Evolutionary conservation across 2,113 vertebrate species (phyloP).

Genomic region (Melanotaenia duboulayi): DNA sequence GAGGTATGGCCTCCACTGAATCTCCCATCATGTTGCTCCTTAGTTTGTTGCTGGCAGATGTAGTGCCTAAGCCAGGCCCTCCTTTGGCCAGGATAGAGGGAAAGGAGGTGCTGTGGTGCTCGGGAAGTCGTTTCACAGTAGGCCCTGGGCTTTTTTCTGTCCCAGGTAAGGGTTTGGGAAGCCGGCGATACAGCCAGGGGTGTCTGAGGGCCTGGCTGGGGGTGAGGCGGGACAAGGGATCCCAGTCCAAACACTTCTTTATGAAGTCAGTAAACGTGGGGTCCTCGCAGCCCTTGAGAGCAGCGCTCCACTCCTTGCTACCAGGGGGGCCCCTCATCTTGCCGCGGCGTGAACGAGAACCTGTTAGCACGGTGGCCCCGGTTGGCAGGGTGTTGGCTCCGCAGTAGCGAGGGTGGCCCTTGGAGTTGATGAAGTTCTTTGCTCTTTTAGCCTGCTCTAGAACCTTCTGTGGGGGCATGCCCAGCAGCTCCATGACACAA

Average conservation of each 20-base stretch:
- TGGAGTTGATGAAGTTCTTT: conserved; percentile 98
- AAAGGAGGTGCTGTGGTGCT: conserved; percentile 89
- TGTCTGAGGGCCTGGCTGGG: conserved; percentile 93
- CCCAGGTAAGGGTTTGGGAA: conserved; percentile 82
- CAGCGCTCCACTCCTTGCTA: conserved; percentile 92
- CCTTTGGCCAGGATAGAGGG: conserved; percentile 88
- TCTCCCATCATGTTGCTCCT: conserved; percentile 90
- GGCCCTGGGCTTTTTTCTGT: conserved; percentile 83
- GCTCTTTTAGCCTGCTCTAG: conserved; percentile 94
- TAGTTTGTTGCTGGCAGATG: conserved; percentile 89
- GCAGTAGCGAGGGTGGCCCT: conserved; percentile 97
- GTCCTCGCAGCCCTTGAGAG: conserved; percentile 94
- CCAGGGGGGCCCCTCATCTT: conserved; percentile 92
- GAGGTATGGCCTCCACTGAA: conserved; percentile 85
- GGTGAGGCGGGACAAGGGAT: conserved; percentile 90
- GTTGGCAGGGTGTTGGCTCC: conserved; percentile 87
- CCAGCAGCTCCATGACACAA: conserved; percentile 96
- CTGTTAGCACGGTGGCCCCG: conserved; percentile 88
- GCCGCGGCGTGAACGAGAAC: conserved; percentile 91
- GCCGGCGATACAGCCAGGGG: conserved; percentile 92
- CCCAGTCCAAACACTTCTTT: conserved; percentile 97
- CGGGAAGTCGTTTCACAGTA: conserved; percentile 82
- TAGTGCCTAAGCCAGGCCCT: conserved; percentile 78
- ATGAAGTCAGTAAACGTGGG: conserved; percentile 94
- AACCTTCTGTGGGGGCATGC: conserved; percentile 93